Evolutionary conservation across 2,888 invertebrate species (phyloP), one percentile per base, ranked within the genome.

Genomic region (Drosophila ezoana): DNA sequence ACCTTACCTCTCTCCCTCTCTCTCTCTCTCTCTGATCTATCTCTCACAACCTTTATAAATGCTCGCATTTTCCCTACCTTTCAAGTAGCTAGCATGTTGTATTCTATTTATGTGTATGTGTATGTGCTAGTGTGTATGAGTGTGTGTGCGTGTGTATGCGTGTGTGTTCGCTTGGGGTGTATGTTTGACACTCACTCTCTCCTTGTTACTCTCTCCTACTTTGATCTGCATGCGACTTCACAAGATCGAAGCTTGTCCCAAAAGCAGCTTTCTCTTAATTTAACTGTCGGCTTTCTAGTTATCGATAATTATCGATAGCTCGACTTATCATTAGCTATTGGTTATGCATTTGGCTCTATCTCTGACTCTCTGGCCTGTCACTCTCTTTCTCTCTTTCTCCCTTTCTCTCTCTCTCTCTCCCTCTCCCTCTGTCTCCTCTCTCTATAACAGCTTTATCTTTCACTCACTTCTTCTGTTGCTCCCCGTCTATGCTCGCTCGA

Each of bases 11-110:
- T 35, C 33, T 44, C 35, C 20, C 35, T 23, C 13, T 14, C 11
- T 48, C 48, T 33, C 23, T 33, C 1, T 33, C n/a, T 13, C 9
- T 28, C 8, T 32, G 28, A 28, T 28, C 16, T 11, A 4, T 32
- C 14, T 32, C 33, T 20, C 11, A 13, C 11, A 11, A 35, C 4
- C 35, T 35, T 35, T 35, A 13, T 35, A 28, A 8, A 28, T 28
- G 28, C 35, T 35, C 35, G 4, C 13, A 35, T 35, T 40, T 8
- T 51, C 23, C 14, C 37, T 49, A n/a, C 6, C 23, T 10, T 23
- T 23, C 8, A 8, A 8, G 28, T 28, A 28, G 8, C 11, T 51
- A 16, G 68, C 68, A 70, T 68, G 70, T 20, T 61, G 20, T 37
- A 33, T 13, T 38, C 37, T 32, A 32, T 51, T 10, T 40, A 13